A percentile compares a stretch with the other conserved stretches of the same genome.
phyloP scores from a whole-genome alignment of 2,113 vertebrate species.

The Petrocephalus zakoni region DNA sequence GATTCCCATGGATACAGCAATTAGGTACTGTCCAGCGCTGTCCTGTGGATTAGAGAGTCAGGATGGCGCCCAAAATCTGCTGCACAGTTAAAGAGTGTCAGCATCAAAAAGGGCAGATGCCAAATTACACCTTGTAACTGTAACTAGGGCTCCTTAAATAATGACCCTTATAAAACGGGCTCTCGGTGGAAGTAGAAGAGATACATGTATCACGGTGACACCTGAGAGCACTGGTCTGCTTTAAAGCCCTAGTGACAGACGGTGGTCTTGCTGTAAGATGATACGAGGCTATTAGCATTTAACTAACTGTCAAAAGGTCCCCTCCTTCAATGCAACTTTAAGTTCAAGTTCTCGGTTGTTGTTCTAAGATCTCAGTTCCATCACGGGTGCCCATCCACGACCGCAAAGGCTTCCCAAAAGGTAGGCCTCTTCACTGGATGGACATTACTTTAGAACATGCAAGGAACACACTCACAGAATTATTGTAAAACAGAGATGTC shows the following conservation, averaged over 20 bases:
- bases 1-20: not conserved
- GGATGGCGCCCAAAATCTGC: not conserved
- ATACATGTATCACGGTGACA: not conserved
- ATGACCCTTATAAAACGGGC: slow-evolving; percentile 33
- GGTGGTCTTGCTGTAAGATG: not conserved
- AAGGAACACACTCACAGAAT: not conserved
- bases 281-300: slow-evolving; percentile 16
- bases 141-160: not conserved
- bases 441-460: not conserved
- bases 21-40: not conserved
- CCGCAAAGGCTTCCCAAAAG: not conserved
- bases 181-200: not conserved
- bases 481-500: not conserved
- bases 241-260: not conserved
- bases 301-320: not conserved
- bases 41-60: not conserved
- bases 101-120: slow-evolving; percentile 26
- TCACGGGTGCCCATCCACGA: not conserved
- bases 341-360: not conserved
- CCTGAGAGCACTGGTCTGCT: slow-evolving; percentile 12
- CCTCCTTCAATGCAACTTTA: not conserved
- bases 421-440: not conserved
- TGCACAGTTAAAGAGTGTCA: not conserved
- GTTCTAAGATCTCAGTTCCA: not conserved
- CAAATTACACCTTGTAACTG: slow-evolving; percentile 28